A percentile compares a stretch with the other conserved stretches of the same genome.
Evolutionary conservation across 2,113 vertebrate genomes (phyloP).

Genomic region (Scolopax mira): DNA sequence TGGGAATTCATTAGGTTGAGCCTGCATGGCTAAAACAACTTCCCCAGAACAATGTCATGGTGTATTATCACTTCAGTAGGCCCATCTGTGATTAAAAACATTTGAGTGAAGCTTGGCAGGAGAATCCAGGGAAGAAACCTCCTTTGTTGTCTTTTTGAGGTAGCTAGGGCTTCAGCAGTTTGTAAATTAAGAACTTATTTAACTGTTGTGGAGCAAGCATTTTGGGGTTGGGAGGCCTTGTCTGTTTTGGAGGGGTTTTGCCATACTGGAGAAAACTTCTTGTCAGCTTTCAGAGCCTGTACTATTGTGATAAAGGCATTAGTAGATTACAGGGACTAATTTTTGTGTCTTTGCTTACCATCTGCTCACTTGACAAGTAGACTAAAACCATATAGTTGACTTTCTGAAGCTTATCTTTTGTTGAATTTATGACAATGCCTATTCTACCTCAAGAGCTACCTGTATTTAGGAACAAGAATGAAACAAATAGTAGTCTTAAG

Average conservation of each 20-base stretch:
- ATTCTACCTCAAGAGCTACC: neutral
- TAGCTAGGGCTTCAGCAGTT: neutral
- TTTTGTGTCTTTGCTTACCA: neutral
- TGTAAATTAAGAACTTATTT: neutral
- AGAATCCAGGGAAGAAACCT: neutral
- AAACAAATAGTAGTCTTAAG: neutral
- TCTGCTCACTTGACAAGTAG: neutral
- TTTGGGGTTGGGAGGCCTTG: neutral
- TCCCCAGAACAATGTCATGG: neutral
- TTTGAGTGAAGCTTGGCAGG: neutral
- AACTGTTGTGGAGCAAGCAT: neutral
- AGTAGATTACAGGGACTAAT: neutral
- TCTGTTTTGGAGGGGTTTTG: neutral
- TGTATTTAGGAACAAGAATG: neutral
- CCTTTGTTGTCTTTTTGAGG: neutral
- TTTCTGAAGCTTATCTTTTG: neutral
- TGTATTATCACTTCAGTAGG: neutral
- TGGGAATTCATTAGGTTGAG: neutral
- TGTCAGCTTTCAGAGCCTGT: neutral
- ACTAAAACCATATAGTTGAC: neutral
- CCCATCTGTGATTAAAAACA: neutral
- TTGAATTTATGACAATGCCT: neutral
- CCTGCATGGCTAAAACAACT: neutral
- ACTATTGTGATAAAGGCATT: neutral
- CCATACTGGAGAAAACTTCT: neutral